Evolutionary conservation across 2,113 vertebrate species (phyloP), one percentile per base, ranked within the genome.

Genomic region (Platichthys stellatus): DNA sequence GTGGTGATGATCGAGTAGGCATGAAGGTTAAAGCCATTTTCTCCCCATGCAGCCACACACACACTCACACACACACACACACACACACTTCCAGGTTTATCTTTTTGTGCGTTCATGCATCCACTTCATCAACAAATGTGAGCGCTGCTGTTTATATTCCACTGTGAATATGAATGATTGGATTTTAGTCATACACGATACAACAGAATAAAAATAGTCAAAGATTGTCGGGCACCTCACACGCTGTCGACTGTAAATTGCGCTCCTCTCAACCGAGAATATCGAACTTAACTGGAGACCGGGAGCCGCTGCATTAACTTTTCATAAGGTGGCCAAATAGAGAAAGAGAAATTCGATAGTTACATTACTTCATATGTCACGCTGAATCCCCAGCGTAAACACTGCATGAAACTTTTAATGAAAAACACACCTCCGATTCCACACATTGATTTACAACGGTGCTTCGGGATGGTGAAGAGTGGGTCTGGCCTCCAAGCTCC

Each of bases 1-100:
- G 86, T 38, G 76, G 61, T 84, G 86, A 76, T 87, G 76, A 91
- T 86, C 72, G 75, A 90, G 87, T 90, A 85, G 87, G 83, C 90
- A 92, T 93, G 92, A 94, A 94, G 93, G 92, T 94, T 89, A 94
- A 91, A 92, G 90, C 67, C 81, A 90, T 91, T 92, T 90, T 91
- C 88, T 87, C 84, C 35, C 64, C 31, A 31, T 31, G 6, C 31
- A 31, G 31, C 31, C 31, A 31, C 28, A 5, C 3, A 4, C 3
- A 4, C 3, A 4, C 0, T n/a, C 65, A 43, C 60, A 24, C 56
- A 57, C 47, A 18, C 28, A 45, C 40, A 11, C 65, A 81, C 68
- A 69, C 63, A 72, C 68, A 51, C 54, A 45, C 59, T 14, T 20
- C 35, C 51, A 23, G 40, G 40, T 69, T 66, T 62, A 66, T 64